phyloP scores from a whole-genome alignment of 2,888 invertebrate species.

The Pheosia gnoma region DNA sequence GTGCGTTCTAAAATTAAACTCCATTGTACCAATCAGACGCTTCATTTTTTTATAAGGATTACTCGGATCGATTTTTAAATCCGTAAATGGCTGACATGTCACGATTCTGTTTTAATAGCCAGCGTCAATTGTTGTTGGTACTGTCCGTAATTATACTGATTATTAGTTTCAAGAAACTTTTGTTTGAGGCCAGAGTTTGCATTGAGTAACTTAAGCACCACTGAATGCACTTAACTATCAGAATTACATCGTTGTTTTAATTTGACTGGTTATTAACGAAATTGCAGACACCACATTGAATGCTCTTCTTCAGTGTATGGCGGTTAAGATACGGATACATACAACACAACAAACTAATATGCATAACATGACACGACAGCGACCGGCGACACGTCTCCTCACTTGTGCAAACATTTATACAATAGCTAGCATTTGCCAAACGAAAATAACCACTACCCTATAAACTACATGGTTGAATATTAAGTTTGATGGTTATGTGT shows the following conservation, averaged over 20 bases:
- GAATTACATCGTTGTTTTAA: no score
- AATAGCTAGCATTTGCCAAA: neutral
- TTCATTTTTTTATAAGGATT: constrained; percentile 23
- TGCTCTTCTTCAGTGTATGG: neutral
- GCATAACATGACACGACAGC: constrained; percentile 10
- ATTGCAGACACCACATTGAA: no score
- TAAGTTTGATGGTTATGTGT: neutral
- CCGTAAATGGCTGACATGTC: constrained; percentile 22
- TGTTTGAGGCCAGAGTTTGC: no score
- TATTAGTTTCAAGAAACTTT: no score
- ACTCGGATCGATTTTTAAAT: constrained; percentile 29
- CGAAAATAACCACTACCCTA: neutral
- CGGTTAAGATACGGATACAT: neutral
- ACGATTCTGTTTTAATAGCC: constrained; percentile 12
- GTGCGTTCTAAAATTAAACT: constrained; percentile 57
- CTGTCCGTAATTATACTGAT: no score
- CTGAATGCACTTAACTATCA: no score
- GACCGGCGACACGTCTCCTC: constrained; percentile 6
- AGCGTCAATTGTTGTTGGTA: neutral
- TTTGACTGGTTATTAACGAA: no score
- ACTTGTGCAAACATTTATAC: constrained; percentile 11
- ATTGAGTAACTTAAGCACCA: no score
- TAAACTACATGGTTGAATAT: neutral
- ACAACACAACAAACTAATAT: neutral
- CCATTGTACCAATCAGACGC: constrained; percentile 49